Conservation (phyloP, 2,888 invertebrate genomes). For the Drosophila histrio region DNA sequence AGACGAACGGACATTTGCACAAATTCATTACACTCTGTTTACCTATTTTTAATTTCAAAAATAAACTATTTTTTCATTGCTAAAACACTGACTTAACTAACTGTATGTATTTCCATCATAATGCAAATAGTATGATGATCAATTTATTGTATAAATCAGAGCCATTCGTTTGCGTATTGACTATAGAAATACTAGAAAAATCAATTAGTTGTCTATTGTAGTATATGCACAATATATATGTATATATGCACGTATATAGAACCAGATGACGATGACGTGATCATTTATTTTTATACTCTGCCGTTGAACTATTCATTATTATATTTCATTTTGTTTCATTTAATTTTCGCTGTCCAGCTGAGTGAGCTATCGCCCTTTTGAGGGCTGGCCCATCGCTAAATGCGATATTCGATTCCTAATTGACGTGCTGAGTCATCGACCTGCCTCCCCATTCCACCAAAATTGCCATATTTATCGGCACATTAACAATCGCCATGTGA, state of each 20-base stretch:
- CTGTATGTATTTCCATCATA: too few relatives aligned
- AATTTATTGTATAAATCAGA: not conserved
- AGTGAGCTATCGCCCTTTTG: conserved; percentile 20
- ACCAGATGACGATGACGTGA: conserved; percentile 65
- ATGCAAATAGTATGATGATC: too few relatives aligned
- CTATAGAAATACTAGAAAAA: conserved; percentile 33
- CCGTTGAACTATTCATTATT: conserved; percentile 27
- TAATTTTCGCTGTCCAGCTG: conserved; percentile 22
- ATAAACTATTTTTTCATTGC: too few relatives aligned
- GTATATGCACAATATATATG: conserved; percentile 8
- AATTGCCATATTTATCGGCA: conserved; percentile 13
- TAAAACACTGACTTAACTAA: too few relatives aligned
- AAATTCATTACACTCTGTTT: too few relatives aligned
- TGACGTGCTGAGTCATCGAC: conserved; percentile 38
- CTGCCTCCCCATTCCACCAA: not conserved
- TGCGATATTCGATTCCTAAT: conserved; percentile 39
- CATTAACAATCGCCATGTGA: conserved; percentile 16
- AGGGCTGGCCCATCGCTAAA: conserved; percentile 3
- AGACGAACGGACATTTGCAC: too few relatives aligned
- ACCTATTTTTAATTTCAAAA: too few relatives aligned
- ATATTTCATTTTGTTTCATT: conserved; percentile 26
- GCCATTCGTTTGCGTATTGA: conserved; percentile 10
- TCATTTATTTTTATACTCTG: conserved; percentile 50
- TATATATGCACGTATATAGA: conserved; percentile 6
- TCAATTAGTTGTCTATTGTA: conserved; percentile 53